Evolutionary conservation across 1,140 invertebrate species (phyloP).

Genomic region (Procambarus virginalis): DNA sequence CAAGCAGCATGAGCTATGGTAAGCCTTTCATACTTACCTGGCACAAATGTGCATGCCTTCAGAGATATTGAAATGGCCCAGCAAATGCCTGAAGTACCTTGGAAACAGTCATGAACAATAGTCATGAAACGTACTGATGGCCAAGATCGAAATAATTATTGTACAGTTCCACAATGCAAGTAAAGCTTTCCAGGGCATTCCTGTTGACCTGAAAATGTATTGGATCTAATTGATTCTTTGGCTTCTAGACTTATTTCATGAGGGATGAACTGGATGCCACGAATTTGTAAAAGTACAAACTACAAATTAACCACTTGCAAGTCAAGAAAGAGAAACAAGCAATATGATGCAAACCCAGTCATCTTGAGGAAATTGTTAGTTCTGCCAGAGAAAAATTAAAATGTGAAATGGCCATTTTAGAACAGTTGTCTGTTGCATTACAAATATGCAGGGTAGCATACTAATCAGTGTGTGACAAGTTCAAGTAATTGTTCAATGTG

Average conservation of each 20-base stretch:
- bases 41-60: background rate
- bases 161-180: background rate
- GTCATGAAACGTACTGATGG: conserved; percentile 20
- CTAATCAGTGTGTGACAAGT: conserved; percentile 17
- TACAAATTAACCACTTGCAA: too few relatives aligned
- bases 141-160: conserved; percentile 11
- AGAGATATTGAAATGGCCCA: conserved; percentile 28
- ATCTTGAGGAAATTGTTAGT: too few relatives aligned
- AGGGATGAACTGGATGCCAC: too few relatives aligned
- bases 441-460: conserved; percentile 11
- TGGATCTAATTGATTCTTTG: too few relatives aligned
- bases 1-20: too few relatives aligned
- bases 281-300: too few relatives aligned
- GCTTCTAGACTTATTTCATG: too few relatives aligned
- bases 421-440: conserved; percentile 5
- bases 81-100: background rate
- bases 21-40: too few relatives aligned
- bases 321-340: too few relatives aligned
- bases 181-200: conserved; percentile 14
- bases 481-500: background rate
- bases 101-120: conserved; percentile 2
- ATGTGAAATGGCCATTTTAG: background rate
- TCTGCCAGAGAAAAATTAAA: too few relatives aligned
- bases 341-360: too few relatives aligned
- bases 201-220: background rate